Evolutionary conservation across 2,888 invertebrate species (phyloP), one percentile per base, ranked within the genome.

Genomic region (Leptinotarsa haldemani): DNA sequence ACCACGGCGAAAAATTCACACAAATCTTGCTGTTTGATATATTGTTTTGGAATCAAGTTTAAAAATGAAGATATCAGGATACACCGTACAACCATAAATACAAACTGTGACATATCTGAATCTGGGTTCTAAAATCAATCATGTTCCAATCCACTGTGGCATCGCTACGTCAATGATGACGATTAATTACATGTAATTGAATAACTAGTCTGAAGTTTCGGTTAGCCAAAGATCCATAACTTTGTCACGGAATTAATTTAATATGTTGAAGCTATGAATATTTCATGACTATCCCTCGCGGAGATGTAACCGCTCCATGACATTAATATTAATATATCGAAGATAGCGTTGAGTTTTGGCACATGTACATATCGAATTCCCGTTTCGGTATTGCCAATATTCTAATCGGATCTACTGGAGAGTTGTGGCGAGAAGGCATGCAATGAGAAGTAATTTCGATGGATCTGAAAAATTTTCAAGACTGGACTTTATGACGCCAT

Each of bases 151-250:
- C 18, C 56, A 30, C n/a, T 2, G 4, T 5, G 40, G 61, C 56
- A 56, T 56, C 15, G 56, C 20, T 22, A 56, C 4, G 56, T 56
- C 56, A 61, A 30, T 40, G 64, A 66, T 15, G 46, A 53, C 68
- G 74, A 71, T 65, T 58, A 71, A 64, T 69, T 56, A 56, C 22
- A 50, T 58, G 48, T 71, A 70, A 75, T 75, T 72, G 66, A 72
- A 75, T 75, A 70, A 75, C 64, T 70, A 63, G 63, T 48, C 71
- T 58, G 75, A 72, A 72, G 70, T 75, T 64, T 47, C 30, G 75
- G 75, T 72, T 75, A 72, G 75, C 72, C 75, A 67, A 71, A 75
- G 72, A 75, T 75, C 72, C 72, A 72, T 75, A 75, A 75, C 70
- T 75, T 75, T 30, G 63, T 58, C 72, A 68, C 70, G 70, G 63